Evolutionary conservation across 1,140 invertebrate species (phyloP).

Genomic region (Habropoda laboriosa): DNA sequence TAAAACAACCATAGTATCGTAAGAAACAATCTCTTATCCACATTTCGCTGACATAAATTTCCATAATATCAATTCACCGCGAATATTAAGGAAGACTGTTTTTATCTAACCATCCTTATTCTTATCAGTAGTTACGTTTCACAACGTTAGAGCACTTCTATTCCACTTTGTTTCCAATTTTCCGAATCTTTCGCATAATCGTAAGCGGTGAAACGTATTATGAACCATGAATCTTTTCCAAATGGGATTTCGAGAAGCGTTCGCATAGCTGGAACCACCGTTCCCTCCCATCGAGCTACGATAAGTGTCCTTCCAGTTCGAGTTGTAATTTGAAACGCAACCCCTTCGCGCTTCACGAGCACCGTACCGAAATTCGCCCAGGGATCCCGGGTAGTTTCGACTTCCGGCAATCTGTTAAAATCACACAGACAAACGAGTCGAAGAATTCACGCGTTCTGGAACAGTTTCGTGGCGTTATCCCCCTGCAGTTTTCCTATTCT

Average conservation of each 20-base stretch:
- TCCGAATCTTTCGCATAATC: neutral
- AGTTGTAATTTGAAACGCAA: neutral
- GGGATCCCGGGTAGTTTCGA: neutral
- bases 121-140: too few relatives aligned
- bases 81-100: too few relatives aligned
- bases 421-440: slow-evolving; percentile 15
- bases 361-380: neutral
- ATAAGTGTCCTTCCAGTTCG: neutral
- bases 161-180: rapidly evolving
- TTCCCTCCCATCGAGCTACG: neutral
- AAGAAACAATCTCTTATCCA: too few relatives aligned
- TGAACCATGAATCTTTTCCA: neutral
- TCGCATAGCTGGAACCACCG: neutral
- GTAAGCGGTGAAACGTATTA: neutral
- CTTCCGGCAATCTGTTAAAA: slow-evolving; percentile 19
- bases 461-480: slow-evolving; percentile 26
- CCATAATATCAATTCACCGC: too few relatives aligned
- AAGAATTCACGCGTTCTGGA: neutral
- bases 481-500: slow-evolving; percentile 9
- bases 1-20: too few relatives aligned
- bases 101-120: too few relatives aligned
- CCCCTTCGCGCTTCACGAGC: neutral
- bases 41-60: too few relatives aligned
- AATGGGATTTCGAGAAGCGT: neutral
- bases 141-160: neutral